Evolutionary conservation across 2,113 vertebrate species (phyloP).

Genomic region (Microcebus tavaratra): DNA sequence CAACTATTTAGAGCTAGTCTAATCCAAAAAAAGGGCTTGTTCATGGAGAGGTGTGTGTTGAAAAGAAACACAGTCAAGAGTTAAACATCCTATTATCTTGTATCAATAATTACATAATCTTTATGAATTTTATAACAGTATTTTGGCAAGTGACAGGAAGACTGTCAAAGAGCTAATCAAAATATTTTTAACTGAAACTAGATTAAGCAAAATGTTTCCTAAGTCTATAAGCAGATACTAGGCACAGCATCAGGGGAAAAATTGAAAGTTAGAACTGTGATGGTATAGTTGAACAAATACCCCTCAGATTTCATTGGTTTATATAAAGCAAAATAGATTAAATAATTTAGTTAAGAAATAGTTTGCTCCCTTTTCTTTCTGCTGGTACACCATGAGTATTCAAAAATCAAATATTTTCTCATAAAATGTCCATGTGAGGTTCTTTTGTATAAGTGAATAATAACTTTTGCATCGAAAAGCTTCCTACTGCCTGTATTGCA

Average conservation of each 20-base stretch:
- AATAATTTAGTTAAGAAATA: neutral
- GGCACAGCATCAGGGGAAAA: neutral
- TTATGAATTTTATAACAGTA: slow-evolving; percentile 5
- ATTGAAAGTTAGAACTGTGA: neutral
- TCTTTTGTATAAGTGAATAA: neutral
- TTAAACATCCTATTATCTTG: neutral
- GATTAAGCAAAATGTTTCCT: neutral
- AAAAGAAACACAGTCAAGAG: neutral
- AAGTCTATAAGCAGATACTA: neutral
- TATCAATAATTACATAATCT: neutral
- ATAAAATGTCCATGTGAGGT: neutral
- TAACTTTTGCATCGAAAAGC: neutral
- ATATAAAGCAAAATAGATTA: neutral
- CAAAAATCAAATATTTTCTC: neutral
- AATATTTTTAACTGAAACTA: slow-evolving; percentile 1
- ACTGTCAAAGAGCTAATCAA: neutral
- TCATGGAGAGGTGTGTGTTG: neutral
- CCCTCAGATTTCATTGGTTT: neutral
- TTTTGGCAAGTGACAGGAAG: neutral
- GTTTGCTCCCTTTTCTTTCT: neutral
- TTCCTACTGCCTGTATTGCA: neutral
- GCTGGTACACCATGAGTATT: neutral
- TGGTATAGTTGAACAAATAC: neutral
- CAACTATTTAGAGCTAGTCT: neutral
- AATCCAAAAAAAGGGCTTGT: neutral